These are phyloP conservation scores for Watsonalla cultraria DNA, from an alignment of 2,888 invertebrate species.

Conservation along the genomic window DNA sequence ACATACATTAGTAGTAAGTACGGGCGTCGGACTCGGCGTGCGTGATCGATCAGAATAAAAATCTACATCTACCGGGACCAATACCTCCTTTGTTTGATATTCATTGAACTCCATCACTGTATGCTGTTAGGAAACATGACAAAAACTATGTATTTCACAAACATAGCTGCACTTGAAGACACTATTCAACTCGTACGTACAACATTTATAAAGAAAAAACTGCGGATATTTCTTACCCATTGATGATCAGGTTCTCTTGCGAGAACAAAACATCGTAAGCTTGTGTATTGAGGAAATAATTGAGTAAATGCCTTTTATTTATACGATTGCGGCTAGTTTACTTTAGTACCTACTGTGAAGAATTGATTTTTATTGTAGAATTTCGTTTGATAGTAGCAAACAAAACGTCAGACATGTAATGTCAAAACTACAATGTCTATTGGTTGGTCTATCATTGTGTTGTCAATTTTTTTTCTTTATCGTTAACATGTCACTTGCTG, in stretches of 20 bases:
- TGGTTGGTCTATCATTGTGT: slow-evolving; percentile 11
- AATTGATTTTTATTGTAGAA: slow-evolving; percentile 2
- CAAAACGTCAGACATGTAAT: slow-evolving; percentile 46
- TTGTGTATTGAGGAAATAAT: slow-evolving; percentile 1
- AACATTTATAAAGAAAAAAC: slow-evolving; percentile 17
- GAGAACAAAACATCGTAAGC: slow-evolving; percentile 69
- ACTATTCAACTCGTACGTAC: slow-evolving; percentile 9
- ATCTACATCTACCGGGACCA: slow-evolving; percentile 61
- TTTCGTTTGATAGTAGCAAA: slow-evolving; percentile 21
- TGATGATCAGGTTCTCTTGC: slow-evolving; percentile 68
- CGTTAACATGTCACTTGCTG: too few species aligned
- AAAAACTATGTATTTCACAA: slow-evolving; percentile 44
- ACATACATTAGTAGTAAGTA: slow-evolving; percentile 60
- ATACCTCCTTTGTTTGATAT: slow-evolving; percentile 62
- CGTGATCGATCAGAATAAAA: slow-evolving; percentile 55
- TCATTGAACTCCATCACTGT: slow-evolving; percentile 75
- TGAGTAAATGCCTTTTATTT: too few species aligned
- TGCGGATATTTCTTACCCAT: slow-evolving; percentile 58
- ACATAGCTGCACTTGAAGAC: slow-evolving; percentile 31
- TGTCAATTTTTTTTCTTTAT: too few species aligned
- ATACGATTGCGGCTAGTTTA: not conserved
- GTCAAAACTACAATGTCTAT: slow-evolving; percentile 18
- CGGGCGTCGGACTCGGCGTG: slow-evolving; percentile 59
- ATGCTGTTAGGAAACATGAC: slow-evolving; percentile 60
- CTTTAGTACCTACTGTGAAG: not conserved